Evolutionary conservation across 2,113 vertebrate genomes (phyloP).

Genomic region (Oxyruncus cristatus): DNA sequence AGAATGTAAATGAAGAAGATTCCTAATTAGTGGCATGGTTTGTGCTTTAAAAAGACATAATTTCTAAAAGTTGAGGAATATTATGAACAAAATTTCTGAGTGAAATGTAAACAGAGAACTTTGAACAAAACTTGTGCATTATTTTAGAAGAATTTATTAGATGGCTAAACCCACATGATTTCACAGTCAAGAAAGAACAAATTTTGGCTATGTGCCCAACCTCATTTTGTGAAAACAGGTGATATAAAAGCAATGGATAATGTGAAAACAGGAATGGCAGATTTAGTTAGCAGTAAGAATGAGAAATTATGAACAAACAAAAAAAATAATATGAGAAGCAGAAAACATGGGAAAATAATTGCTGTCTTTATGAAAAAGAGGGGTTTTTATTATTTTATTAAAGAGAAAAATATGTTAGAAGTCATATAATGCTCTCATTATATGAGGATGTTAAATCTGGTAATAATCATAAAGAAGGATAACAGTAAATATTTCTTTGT

Average conservation of each 20-base stretch:
- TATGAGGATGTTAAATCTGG: not conserved
- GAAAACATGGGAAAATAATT: not conserved
- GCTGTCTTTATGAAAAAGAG: not conserved
- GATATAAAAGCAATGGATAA: not conserved
- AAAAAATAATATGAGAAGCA: not conserved
- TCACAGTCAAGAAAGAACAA: constrained; percentile 15
- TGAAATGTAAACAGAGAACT: not conserved
- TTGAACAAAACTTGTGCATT: not conserved
- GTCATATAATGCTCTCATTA: not conserved
- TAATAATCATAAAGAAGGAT: not conserved
- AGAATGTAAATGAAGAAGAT: not conserved
- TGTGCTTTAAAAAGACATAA: not conserved
- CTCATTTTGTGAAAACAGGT: not conserved
- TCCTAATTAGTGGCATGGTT: not conserved
- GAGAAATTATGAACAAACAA: not conserved
- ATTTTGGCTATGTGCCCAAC: not conserved
- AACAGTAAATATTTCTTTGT: not conserved
- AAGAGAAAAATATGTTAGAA: not conserved
- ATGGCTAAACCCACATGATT: not conserved
- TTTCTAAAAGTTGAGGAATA: not conserved
- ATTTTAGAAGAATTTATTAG: not conserved
- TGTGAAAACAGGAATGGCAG: not conserved
- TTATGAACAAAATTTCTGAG: not conserved
- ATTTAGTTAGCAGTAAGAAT: not conserved
- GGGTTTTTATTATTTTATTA: not conserved